Percentiles rank a stretch among this genome's conserved stretches.
Conservation (phyloP, 2,797 vertebrate species). For the Emys orbicularis region DNA sequence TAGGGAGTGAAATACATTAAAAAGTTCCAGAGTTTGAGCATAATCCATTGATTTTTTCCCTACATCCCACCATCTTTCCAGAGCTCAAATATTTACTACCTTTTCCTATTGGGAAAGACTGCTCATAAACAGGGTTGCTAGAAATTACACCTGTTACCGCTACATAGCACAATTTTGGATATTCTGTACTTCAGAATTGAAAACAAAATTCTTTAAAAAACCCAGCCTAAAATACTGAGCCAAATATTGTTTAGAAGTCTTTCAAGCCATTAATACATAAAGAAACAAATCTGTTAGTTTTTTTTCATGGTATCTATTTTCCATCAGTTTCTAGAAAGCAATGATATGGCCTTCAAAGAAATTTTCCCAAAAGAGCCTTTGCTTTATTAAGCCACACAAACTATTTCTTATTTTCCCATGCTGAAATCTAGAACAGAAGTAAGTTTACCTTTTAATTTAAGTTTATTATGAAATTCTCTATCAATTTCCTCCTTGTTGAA, state of each 20-base stretch:
- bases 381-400: not conserved
- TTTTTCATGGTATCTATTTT: not conserved
- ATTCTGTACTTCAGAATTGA: not conserved
- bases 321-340: not conserved
- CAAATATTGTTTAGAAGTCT: not conserved
- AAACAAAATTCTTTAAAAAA: not conserved
- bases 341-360: not conserved
- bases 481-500: slow-evolving; percentile 99
- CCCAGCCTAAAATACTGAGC: not conserved
- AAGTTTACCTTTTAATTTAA: slow-evolving; percentile 93
- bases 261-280: not conserved
- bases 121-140: not conserved
- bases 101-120: not conserved
- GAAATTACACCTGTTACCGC: not conserved
- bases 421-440: not conserved
- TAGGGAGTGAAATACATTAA: not conserved
- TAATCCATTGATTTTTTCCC: not conserved
- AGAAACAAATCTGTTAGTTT: not conserved
- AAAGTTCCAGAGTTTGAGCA: not conserved
- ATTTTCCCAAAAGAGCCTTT: not conserved
- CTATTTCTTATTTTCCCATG: not conserved
- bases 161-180: not conserved
- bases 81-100: not conserved
- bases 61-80: not conserved
- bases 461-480: slow-evolving; percentile 97